These are phyloP conservation scores for Ceyx erithaca DNA, from an alignment of 2,797 vertebrate species.

Conservation along the genomic window DNA sequence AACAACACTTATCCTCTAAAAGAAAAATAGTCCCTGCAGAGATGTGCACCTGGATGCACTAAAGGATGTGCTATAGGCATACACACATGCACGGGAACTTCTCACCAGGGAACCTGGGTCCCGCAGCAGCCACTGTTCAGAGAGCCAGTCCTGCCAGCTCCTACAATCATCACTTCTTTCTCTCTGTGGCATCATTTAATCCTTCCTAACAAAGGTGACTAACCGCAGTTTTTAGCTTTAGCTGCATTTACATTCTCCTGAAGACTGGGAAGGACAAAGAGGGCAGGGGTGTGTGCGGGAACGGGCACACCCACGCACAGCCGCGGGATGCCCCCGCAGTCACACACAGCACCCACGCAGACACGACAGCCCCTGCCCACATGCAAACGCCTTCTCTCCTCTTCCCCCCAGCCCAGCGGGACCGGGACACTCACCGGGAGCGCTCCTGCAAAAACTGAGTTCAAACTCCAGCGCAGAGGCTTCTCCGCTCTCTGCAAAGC, in stretches of 20 bases:
- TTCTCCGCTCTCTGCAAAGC: neutral
- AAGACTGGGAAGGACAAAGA: neutral
- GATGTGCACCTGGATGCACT: neutral
- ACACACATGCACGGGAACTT: neutral
- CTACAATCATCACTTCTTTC: fast-evolving
- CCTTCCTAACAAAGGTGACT: neutral
- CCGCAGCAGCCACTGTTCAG: fast-evolving
- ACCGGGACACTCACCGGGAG: fast-evolving
- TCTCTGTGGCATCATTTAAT: neutral
- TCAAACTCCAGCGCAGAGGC: neutral
- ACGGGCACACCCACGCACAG: neutral
- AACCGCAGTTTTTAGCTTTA: neutral
- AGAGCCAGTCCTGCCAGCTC: neutral
- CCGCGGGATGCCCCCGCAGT: fast-evolving
- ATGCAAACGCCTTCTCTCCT: fast-evolving
- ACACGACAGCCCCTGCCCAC: fast-evolving
- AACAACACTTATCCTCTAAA: neutral
- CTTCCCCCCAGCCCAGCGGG: fast-evolving
- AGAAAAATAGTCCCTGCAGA: neutral
- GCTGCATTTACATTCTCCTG: neutral
- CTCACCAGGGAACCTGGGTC: neutral
- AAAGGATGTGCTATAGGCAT: neutral
- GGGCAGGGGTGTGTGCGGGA: fast-evolving
- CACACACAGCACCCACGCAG: fast-evolving
- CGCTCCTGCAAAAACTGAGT: fast-evolving